A percentile compares a stretch with the other conserved stretches of the same genome.
These are phyloP conservation scores for Scaptomyza tumidula DNA, from an alignment of 2,888 invertebrate genomes.

Conservation along the genomic window DNA sequence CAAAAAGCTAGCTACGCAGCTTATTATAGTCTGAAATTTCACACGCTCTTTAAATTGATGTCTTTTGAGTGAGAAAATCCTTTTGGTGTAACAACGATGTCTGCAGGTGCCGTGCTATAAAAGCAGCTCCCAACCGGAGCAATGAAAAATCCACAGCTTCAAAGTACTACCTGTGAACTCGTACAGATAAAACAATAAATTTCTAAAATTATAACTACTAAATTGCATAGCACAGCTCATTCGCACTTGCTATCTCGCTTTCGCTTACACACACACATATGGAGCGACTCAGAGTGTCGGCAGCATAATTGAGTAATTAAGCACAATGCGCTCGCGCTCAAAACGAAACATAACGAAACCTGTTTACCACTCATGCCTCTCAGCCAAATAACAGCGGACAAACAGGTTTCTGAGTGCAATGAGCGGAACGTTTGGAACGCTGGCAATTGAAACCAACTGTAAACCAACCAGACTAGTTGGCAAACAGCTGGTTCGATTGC, in stretches of 20 bases:
- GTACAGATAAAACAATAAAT: conserved; percentile 72
- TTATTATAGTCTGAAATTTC: conserved; percentile 42
- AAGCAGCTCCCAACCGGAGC: conserved; percentile 22
- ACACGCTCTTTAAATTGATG: conserved; percentile 62
- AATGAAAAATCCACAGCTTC: conserved; percentile 41
- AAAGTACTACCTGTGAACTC: conserved; percentile 54
- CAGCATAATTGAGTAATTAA: conserved; percentile 76
- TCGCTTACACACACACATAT: not conserved
- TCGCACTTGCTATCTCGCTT: not conserved
- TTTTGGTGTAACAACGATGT: conserved; percentile 10
- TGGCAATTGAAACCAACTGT: conserved; percentile 38
- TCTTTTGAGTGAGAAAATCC: conserved; percentile 10
- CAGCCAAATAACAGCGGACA: conserved; percentile 15
- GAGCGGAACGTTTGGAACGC: conserved; percentile 24
- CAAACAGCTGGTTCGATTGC: conserved; percentile 32
- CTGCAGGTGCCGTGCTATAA: conserved; percentile 29
- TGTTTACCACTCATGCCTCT: conserved; percentile 49
- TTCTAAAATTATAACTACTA: conserved; percentile 55
- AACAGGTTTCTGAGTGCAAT: conserved; percentile 60
- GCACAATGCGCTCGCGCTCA: conserved; percentile 56
- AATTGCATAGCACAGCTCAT: conserved; percentile 53
- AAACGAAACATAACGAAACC: conserved; percentile 57
- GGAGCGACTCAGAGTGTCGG: conserved; percentile 19
- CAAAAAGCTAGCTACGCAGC: conserved; percentile 1
- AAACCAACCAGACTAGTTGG: conserved; percentile 21